Conservation (phyloP, 2,113 vertebrate species). For the Mesoclemmys tuberculata region DNA sequence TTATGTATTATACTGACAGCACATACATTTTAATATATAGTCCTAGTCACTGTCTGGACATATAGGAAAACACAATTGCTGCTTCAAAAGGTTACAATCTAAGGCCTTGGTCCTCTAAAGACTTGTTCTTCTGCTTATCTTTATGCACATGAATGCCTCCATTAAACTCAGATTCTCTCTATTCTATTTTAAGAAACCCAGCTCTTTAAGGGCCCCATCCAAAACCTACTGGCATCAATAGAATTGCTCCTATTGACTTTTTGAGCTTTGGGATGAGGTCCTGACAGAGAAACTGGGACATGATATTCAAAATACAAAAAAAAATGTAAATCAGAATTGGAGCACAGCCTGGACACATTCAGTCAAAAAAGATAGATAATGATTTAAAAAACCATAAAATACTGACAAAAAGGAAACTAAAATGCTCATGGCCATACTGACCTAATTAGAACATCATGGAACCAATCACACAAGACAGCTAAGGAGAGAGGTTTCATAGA, state of each 20-base stretch:
- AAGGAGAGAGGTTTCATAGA: not conserved
- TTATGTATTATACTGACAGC: not conserved
- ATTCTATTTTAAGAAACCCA: too few relatives aligned
- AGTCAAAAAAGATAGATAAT: not conserved
- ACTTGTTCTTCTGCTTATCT: not conserved
- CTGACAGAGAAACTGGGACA: not conserved
- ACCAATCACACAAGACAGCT: not conserved
- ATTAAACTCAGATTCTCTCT: not conserved
- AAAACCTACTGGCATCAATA: too few relatives aligned
- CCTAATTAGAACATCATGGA: not conserved
- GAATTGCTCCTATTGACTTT: too few relatives aligned
- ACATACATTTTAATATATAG: too few relatives aligned
- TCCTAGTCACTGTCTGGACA: too few relatives aligned
- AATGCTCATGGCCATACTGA: not conserved
- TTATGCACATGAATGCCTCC: not conserved
- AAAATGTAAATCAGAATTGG: not conserved
- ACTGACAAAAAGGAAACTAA: not conserved
- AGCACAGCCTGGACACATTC: not conserved
- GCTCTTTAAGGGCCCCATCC: too few relatives aligned
- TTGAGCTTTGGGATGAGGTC: not conserved
- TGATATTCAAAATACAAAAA: not conserved
- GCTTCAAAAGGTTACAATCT: not conserved
- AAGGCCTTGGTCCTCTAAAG: not conserved
- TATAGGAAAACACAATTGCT: accelerated
- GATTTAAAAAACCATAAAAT: not conserved